Conservation (phyloP, 2,888 invertebrate genomes). For the Eupithecia dodoneata region DNA sequence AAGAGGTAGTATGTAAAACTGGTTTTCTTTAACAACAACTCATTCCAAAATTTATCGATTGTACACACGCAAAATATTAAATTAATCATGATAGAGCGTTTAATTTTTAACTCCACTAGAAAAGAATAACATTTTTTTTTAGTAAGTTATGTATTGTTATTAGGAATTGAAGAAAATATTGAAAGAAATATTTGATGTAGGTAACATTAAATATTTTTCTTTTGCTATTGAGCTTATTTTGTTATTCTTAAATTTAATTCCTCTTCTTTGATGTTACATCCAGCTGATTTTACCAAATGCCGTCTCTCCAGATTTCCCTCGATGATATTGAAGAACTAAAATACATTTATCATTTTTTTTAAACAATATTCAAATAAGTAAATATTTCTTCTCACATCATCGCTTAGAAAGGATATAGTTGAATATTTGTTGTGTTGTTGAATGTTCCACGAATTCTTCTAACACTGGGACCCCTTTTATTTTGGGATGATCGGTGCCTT, state of each 20-base stretch:
- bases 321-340: slow-evolving; percentile 11
- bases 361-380: not conserved
- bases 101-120: not conserved
- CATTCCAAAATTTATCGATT: not conserved
- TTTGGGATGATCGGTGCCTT: slow-evolving; percentile 46
- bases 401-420: slow-evolving; percentile 19
- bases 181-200: too few relatives aligned
- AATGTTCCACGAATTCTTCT: slow-evolving; percentile 41
- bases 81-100: not conserved
- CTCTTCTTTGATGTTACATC: not conserved
- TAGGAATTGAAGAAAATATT: too few relatives aligned
- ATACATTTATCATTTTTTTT: not conserved
- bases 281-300: not conserved
- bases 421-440: slow-evolving; percentile 42
- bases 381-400: slow-evolving; percentile 3
- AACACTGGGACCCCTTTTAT: slow-evolving; percentile 58
- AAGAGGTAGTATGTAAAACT: not conserved
- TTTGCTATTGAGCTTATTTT: not conserved
- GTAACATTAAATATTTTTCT: not conserved
- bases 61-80: not conserved
- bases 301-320: slow-evolving; percentile 19
- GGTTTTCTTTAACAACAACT: not conserved
- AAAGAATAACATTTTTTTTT: not conserved
- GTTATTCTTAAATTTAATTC: not conserved
- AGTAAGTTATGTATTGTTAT: too few relatives aligned